Percentiles rank a stretch among this genome's conserved stretches.
These are phyloP conservation scores for Nothocercus julius DNA, from an alignment of 2,113 vertebrate genomes.

Conservation along the genomic window DNA sequence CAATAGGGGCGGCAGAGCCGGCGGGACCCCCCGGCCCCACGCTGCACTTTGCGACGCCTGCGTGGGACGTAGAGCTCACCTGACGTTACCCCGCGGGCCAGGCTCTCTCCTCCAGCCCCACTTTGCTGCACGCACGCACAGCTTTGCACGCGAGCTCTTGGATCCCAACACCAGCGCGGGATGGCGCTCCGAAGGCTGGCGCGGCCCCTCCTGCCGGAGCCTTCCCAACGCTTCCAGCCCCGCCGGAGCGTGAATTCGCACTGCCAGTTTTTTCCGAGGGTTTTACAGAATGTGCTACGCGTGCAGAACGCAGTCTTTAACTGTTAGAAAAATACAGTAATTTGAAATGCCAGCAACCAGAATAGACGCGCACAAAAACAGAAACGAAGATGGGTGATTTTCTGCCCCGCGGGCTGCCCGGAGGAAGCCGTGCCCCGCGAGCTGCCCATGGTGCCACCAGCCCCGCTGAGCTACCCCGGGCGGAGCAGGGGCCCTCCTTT, in stretches of 20 bases:
- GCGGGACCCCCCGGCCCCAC: not conserved
- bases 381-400: not conserved
- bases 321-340: slow-evolving; percentile 70
- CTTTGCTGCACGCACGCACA: no score
- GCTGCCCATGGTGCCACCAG: no score
- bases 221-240: slow-evolving; percentile 70
- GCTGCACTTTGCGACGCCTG: no score
- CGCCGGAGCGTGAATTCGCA: slow-evolving; percentile 55
- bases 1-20: not conserved
- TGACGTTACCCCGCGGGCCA: no score
- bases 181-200: not conserved
- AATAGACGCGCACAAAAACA: slow-evolving; percentile 27
- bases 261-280: slow-evolving; percentile 58
- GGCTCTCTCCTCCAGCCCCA: no score
- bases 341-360: slow-evolving; percentile 55
- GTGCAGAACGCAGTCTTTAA: slow-evolving; percentile 63
- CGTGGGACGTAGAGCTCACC: no score
- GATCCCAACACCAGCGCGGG: no score
- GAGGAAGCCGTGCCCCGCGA: not conserved
- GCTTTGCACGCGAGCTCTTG: no score
- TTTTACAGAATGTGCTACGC: slow-evolving; percentile 70
- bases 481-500: not conserved
- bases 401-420: not conserved
- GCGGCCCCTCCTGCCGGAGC: slow-evolving; percentile 10
- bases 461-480: not conserved